Conservation (phyloP, 1,140 invertebrate species). For the roundworm (Caenorhabditis elegans) region DNA sequence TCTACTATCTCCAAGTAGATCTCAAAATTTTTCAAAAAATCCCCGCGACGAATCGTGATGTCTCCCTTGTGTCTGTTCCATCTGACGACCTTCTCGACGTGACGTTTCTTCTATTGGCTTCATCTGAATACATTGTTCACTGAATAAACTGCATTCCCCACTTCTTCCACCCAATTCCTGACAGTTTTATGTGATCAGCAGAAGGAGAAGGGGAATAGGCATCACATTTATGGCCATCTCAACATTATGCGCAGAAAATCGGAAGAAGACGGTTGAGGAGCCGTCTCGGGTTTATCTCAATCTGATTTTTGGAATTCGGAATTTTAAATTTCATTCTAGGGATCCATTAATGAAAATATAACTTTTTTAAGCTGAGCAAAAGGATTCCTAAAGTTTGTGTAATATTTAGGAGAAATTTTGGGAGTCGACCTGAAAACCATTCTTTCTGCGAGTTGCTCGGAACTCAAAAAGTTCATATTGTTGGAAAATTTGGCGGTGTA, state of each 20-base stretch:
- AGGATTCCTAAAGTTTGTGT: too few relatives aligned
- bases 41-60: neutral
- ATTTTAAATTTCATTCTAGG: too few relatives aligned
- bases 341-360: too few relatives aligned
- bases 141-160: neutral
- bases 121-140: neutral
- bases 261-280: neutral
- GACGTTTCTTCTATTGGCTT: neutral
- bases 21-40: neutral
- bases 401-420: too few relatives aligned
- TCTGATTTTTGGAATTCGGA: neutral
- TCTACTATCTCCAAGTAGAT: too few relatives aligned
- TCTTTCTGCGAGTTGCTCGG: too few relatives aligned
- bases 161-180: neutral
- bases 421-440: too few relatives aligned
- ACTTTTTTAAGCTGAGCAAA: too few relatives aligned
- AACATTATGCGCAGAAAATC: neutral
- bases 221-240: slow-evolving; percentile 23
- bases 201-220: neutral
- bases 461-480: too few relatives aligned
- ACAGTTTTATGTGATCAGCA: slow-evolving; percentile 29
- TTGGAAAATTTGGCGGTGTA: too few relatives aligned
- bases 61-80: neutral
- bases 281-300: too few relatives aligned
- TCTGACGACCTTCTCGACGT: neutral